Evolutionary conservation across 2,113 vertebrate genomes (phyloP).

Genomic region (Leptobrachium leishanense): DNA sequence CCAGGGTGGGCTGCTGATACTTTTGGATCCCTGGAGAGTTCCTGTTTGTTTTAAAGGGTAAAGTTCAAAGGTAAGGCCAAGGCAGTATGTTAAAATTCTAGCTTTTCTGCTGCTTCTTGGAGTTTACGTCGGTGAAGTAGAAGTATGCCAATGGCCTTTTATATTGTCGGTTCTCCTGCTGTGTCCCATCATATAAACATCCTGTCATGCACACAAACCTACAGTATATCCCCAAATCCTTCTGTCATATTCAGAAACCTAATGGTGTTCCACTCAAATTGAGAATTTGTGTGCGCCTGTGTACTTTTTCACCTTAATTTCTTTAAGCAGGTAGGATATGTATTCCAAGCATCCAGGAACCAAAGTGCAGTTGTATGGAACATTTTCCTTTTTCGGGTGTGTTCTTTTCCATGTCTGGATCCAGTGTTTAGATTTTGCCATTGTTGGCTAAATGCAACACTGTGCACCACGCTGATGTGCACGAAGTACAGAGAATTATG

Average conservation of each 20-base stretch:
- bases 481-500: too few relatives aligned
- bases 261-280: constrained; percentile 7
- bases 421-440: not conserved
- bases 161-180: constrained; percentile 3
- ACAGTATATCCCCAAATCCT: not conserved
- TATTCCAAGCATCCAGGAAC: not conserved
- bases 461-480: too few relatives aligned
- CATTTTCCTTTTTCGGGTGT: not conserved
- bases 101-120: not conserved
- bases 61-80: constrained; percentile 20
- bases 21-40: not conserved
- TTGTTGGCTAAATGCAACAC: too few relatives aligned
- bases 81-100: not conserved
- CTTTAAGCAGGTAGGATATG: constrained; percentile 4
- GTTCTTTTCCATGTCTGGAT: not conserved
- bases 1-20: constrained; percentile 6
- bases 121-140: too few relatives aligned
- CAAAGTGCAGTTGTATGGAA: too few relatives aligned
- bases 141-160: not conserved
- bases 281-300: not conserved
- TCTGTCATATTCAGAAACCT: not conserved
- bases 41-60: constrained; percentile 11
- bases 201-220: constrained; percentile 3
- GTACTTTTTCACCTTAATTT: not conserved
- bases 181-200: constrained; percentile 36